Conservation (phyloP, 1,140 invertebrate species). For the Asobara japonica region DNA sequence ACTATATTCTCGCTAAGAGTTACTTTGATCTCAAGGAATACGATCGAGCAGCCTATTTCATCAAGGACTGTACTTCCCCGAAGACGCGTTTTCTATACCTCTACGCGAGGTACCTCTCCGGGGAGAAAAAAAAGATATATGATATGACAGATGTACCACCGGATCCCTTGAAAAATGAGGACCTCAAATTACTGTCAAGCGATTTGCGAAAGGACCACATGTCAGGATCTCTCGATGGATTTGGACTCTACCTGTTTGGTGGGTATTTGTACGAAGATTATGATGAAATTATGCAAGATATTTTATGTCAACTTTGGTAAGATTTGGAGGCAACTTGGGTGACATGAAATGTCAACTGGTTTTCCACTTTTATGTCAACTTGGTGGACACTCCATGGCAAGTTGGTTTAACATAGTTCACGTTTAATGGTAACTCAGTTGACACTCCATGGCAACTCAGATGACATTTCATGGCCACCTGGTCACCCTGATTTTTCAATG, state of each 20-base stretch:
- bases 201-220: conserved; percentile 71
- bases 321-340: too few relatives aligned
- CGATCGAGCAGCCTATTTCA: conserved; percentile 87
- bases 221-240: conserved; percentile 82
- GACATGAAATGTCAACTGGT: too few relatives aligned
- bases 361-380: too few relatives aligned
- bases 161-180: conserved; percentile 71
- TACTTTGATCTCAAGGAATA: conserved; percentile 95
- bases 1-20: conserved; percentile 84
- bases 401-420: too few relatives aligned
- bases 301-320: too few relatives aligned
- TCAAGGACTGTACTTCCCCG: conserved; percentile 75
- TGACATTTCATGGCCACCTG: too few relatives aligned
- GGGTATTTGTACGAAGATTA: too few relatives aligned
- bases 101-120: conserved; percentile 88
- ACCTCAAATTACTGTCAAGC: conserved; percentile 68
- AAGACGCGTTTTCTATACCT: conserved; percentile 82
- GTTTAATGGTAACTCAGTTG: too few relatives aligned
- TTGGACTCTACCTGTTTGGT: conserved; percentile 90
- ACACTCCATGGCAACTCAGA: too few relatives aligned
- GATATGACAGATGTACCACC: conserved; percentile 80
- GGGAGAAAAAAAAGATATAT: conserved; percentile 88
- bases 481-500: too few relatives aligned
- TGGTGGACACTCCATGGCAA: too few relatives aligned
- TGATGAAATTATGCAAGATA: too few relatives aligned